A percentile compares a stretch with the other conserved stretches of the same genome.
phyloP scores from a whole-genome alignment of 2,888 invertebrate genomes.

The Chrysolina americana region DNA sequence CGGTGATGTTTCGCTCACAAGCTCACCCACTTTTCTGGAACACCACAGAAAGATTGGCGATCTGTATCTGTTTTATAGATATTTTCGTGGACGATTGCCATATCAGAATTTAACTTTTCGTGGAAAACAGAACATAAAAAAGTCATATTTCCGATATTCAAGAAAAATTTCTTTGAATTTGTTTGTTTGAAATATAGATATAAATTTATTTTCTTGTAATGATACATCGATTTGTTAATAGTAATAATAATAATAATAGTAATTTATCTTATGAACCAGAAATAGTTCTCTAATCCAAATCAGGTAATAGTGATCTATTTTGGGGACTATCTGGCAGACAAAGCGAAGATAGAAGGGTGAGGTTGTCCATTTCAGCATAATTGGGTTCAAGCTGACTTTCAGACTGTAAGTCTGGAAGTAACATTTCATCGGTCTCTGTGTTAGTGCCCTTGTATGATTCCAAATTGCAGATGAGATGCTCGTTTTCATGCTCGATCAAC shows the following conservation, averaged over 20 bases:
- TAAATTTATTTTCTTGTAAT: too few species aligned
- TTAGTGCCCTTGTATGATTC: conserved; percentile 27
- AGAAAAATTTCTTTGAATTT: too few species aligned
- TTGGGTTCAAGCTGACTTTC: conserved; percentile 63
- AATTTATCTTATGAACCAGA: neutral
- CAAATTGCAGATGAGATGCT: conserved; percentile 45
- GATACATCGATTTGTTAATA: neutral
- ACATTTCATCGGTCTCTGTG: conserved; percentile 45
- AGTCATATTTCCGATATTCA: too few species aligned
- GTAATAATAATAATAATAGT: neutral
- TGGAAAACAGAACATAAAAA: too few species aligned
- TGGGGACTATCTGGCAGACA: conserved; percentile 61
- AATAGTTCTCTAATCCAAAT: conserved; percentile 43
- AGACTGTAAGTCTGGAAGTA: conserved; percentile 48
- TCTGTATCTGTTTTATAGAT: too few species aligned
- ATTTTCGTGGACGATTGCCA: too few species aligned
- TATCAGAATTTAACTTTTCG: too few species aligned
- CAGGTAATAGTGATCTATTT: conserved; percentile 51
- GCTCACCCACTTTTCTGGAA: too few species aligned
- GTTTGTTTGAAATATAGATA: too few species aligned
- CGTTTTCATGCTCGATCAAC: conserved; percentile 56
- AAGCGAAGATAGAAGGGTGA: conserved; percentile 65
- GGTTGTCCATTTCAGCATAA: conserved; percentile 68
- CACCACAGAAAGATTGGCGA: too few species aligned
- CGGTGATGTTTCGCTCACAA: too few species aligned